phyloP scores from a whole-genome alignment of 2,888 invertebrate species.

The Ommatoiulus sabulosus region DNA sequence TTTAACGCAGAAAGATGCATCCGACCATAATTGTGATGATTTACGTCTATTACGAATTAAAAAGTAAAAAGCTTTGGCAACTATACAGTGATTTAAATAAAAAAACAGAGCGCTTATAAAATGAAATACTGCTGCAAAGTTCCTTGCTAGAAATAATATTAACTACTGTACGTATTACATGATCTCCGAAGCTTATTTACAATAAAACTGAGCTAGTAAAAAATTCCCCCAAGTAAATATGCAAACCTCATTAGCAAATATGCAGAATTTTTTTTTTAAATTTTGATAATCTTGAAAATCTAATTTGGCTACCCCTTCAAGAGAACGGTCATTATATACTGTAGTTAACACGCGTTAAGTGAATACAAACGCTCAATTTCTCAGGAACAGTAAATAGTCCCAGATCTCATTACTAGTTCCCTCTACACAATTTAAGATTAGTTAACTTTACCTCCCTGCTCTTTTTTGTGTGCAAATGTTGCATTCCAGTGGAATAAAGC shows the following conservation, averaged over 20 bases:
- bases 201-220: background rate
- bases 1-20: background rate
- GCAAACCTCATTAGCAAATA: background rate
- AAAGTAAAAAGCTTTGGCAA: slow-evolving; percentile 21
- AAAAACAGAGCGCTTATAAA: background rate
- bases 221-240: background rate
- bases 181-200: background rate
- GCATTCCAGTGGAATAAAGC: too few species aligned
- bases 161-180: background rate
- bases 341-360: too few species aligned
- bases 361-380: too few species aligned
- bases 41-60: background rate
- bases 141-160: background rate
- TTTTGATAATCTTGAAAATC: background rate
- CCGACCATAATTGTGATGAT: background rate
- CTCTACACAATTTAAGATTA: too few species aligned
- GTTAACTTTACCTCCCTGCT: too few species aligned
- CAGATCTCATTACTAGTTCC: too few species aligned
- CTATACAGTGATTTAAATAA: background rate
- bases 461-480: too few species aligned
- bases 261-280: background rate
- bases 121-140: slow-evolving; percentile 25
- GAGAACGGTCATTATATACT: too few species aligned
- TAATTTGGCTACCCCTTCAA: background rate
- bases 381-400: too few species aligned